Conservation (phyloP, 37 sponge, comb jelly and placozoan genomes). For the Mnemiopsis leidyi region DNA sequence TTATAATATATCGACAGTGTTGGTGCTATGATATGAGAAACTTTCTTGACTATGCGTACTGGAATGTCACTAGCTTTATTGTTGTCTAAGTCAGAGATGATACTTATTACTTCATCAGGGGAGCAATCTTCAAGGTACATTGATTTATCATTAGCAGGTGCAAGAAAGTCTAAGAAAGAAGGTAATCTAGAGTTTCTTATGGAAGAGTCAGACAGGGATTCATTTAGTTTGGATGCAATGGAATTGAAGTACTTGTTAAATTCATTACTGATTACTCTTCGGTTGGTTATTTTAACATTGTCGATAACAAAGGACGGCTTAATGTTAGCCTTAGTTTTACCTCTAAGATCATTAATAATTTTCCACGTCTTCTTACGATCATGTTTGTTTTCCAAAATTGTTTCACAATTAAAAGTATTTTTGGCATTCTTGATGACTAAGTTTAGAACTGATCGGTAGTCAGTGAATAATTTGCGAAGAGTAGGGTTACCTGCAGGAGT, state of each 20-base stretch:
- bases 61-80: too few species aligned
- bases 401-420: background rate
- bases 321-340: too few species aligned
- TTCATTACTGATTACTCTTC: background rate
- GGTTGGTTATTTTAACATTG: background rate
- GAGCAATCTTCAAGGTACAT: background rate
- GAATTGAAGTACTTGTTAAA: too few species aligned
- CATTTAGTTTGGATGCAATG: background rate
- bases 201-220: background rate
- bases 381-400: background rate
- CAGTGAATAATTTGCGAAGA: background rate
- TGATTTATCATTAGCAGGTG: background rate
- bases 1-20: too few species aligned
- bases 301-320: too few species aligned
- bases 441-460: too few species aligned
- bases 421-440: background rate
- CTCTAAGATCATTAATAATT: too few species aligned
- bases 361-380: background rate
- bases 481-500: background rate
- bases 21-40: too few species aligned
- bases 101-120: background rate
- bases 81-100: background rate
- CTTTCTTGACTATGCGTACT: too few species aligned
- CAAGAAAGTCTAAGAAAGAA: background rate
- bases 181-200: background rate